phyloP scores from a whole-genome alignment of 2,888 invertebrate genomes.

The Cerastis rubricosa region DNA sequence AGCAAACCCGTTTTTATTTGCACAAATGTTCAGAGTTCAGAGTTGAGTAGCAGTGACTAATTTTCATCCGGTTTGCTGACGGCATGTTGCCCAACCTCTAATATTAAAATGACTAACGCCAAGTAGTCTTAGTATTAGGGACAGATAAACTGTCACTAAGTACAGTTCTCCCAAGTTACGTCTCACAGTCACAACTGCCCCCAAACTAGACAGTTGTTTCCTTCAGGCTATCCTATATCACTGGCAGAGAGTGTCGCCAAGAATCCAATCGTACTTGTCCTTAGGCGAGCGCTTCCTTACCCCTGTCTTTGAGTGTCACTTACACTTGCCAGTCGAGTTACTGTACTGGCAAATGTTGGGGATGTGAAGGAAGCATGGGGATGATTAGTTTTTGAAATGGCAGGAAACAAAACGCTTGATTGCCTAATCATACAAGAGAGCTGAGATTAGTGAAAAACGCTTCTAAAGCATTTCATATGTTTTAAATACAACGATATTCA shows the following conservation, averaged over 20 bases:
- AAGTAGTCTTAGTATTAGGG: background rate
- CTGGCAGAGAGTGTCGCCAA: constrained; percentile 54
- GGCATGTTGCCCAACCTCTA: background rate
- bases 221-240: constrained; percentile 33
- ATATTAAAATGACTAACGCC: background rate
- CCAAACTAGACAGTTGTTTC: background rate
- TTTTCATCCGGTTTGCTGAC: background rate
- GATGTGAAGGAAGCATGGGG: constrained; percentile 9
- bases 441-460: background rate
- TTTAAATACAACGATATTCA: background rate
- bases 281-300: constrained; percentile 52
- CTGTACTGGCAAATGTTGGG: constrained; percentile 1
- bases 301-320: constrained; percentile 51
- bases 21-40: background rate
- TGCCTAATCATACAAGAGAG: background rate
- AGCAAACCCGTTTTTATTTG: background rate
- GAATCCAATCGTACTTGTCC: constrained; percentile 61
- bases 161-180: background rate
- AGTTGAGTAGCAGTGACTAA: background rate
- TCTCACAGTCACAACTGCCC: constrained; percentile 6
- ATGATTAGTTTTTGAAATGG: background rate
- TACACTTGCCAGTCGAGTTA: constrained; percentile 34
- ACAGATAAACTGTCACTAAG: background rate
- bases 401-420: background rate
- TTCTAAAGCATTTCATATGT: background rate